These are phyloP conservation scores for Caenorhabditis imperialis DNA, from an alignment of 2,888 invertebrate species.

Conservation along the genomic window DNA sequence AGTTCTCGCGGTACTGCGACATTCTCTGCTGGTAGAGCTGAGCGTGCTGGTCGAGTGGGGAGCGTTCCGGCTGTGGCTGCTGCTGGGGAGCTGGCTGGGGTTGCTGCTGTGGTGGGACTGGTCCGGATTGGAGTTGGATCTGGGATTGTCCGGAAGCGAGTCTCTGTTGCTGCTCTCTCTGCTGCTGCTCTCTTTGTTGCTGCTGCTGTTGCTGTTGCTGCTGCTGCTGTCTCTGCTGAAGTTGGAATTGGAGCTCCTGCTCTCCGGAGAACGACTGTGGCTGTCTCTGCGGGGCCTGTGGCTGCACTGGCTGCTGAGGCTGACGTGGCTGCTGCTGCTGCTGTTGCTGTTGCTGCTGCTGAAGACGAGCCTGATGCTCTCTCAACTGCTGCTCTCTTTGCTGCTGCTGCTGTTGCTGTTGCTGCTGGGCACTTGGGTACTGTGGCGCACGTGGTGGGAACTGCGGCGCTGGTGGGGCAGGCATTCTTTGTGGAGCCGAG, in stretches of 20 bases:
- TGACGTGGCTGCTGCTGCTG: constrained; percentile 33
- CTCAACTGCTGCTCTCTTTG: constrained; percentile 36
- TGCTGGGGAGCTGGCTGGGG: constrained; percentile 27
- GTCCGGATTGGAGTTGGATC: constrained; percentile 47
- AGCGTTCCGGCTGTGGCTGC: constrained; percentile 46
- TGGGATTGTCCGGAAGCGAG: constrained; percentile 54
- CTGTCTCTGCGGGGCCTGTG: constrained; percentile 31
- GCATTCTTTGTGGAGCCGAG: constrained; percentile 58
- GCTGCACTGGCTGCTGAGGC: neutral
- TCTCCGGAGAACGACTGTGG: constrained; percentile 46
- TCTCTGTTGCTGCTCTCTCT: constrained; percentile 21
- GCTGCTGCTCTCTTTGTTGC: constrained; percentile 31
- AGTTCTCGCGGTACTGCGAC: constrained; percentile 64
- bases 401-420: constrained; percentile 42
- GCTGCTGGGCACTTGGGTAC: constrained; percentile 43
- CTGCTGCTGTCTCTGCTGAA: constrained; percentile 36
- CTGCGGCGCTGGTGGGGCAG: constrained; percentile 60
- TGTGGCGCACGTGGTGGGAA: constrained; percentile 45
- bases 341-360: constrained; percentile 53
- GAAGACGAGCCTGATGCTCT: constrained; percentile 48
- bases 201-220: constrained; percentile 36
- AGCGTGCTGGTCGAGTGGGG: constrained; percentile 59
- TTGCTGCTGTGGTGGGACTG: constrained; percentile 38
- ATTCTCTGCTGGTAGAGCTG: constrained; percentile 65
- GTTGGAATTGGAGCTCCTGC: constrained; percentile 36